Percentiles rank a stretch among this genome's conserved stretches.
These are phyloP conservation scores for Subanguina moxae DNA, from an alignment of 1,140 invertebrate species.

Conservation along the genomic window DNA sequence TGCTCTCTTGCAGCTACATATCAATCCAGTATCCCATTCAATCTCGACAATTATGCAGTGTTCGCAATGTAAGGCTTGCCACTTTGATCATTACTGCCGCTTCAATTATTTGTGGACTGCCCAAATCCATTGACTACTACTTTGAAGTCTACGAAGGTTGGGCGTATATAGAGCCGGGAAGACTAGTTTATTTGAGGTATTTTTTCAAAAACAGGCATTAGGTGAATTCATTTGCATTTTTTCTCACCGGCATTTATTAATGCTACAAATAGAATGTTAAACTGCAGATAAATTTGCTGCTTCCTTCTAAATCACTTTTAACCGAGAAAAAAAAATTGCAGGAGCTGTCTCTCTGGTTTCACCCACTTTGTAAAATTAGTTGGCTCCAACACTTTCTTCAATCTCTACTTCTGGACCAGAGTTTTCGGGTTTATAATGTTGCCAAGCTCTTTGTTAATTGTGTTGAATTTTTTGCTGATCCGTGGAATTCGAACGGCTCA, in stretches of 20 bases:
- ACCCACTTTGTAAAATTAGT: conserved; percentile 43
- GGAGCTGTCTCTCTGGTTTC: conserved; percentile 41
- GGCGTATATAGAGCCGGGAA: conserved; percentile 37
- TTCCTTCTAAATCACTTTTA: not conserved
- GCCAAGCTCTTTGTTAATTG: conserved; percentile 80
- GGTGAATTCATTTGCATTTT: conserved; percentile 2
- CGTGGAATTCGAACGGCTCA: conserved; percentile 77
- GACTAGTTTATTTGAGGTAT: conserved; percentile 44
- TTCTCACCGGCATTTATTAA: too few species aligned
- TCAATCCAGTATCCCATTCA: conserved; percentile 55
- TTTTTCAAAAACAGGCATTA: conserved; percentile 4
- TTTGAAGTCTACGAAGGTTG: conserved; percentile 54
- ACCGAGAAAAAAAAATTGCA: conserved; percentile 22
- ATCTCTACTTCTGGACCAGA: conserved; percentile 68
- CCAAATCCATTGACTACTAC: conserved; percentile 55
- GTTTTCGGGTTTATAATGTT: conserved; percentile 83
- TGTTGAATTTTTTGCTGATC: conserved; percentile 81
- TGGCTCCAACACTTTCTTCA: conserved; percentile 56
- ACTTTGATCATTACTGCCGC: conserved; percentile 51
- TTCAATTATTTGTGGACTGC: conserved; percentile 54
- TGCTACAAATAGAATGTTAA: too few species aligned
- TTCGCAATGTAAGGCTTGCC: conserved; percentile 52
- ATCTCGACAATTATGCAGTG: conserved; percentile 50
- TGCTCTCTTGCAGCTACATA: conserved; percentile 53
- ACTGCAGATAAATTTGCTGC: too few species aligned